A percentile compares a stretch with the other conserved stretches of the same genome.
Conservation (phyloP, 1,140 invertebrate species). For the Melipona quadrifasciata region DNA sequence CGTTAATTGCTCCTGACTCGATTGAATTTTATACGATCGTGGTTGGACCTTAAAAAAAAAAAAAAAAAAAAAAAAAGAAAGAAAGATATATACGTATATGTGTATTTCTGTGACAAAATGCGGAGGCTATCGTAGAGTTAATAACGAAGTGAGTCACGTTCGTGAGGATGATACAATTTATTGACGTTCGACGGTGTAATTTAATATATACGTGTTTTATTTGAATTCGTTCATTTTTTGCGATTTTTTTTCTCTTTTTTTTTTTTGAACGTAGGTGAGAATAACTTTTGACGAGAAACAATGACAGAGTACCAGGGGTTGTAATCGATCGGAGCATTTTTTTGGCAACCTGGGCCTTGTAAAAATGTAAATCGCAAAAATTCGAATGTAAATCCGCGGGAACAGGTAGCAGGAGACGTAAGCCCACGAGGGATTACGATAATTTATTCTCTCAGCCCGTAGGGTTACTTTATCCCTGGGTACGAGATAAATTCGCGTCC, state of each 20-base stretch:
- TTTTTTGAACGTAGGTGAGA: not conserved
- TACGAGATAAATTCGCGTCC: conserved; percentile 67
- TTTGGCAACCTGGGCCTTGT: not conserved
- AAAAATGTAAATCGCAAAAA: conserved; percentile 65
- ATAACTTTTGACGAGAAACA: not conserved
- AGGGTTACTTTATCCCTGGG: conserved; percentile 64
- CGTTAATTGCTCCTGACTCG: conserved; percentile 34
- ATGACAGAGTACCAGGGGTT: not conserved
- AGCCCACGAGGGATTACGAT: conserved; percentile 49
- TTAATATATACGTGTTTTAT: not conserved
- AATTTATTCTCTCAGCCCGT: conserved; percentile 63
- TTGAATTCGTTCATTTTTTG: not conserved
- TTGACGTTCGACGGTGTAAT: not conserved
- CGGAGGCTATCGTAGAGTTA: not conserved
- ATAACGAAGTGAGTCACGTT: not conserved
- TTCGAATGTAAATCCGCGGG: conserved; percentile 47
- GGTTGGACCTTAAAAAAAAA: not conserved
- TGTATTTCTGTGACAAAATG: conserved; percentile 2
- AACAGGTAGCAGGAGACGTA: conserved; percentile 45
- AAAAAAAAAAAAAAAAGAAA: not conserved
- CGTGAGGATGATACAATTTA: not conserved
- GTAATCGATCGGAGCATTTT: conserved; percentile 20
- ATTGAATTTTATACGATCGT: conserved; percentile 24
- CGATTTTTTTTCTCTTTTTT: not conserved
- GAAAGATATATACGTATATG: not conserved